These are phyloP conservation scores for Apolygus lucorum DNA, from an alignment of 1,140 invertebrate genomes.

Conservation along the genomic window DNA sequence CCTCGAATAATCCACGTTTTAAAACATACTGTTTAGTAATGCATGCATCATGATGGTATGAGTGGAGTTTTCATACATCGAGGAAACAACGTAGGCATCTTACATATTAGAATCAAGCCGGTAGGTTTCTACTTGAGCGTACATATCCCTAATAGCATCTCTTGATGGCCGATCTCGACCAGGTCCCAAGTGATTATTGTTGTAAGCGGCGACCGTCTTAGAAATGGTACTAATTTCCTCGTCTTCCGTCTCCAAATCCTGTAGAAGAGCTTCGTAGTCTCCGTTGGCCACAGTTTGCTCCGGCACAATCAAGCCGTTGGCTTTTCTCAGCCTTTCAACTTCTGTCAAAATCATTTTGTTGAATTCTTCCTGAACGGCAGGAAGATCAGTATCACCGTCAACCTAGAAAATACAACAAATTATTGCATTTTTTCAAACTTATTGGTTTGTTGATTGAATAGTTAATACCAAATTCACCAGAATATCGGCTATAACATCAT, in stretches of 20 bases:
- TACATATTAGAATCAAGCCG: constrained; percentile 33
- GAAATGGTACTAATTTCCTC: constrained; percentile 29
- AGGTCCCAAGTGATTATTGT: not conserved
- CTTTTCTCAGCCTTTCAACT: constrained; percentile 46
- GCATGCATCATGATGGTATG: too few species aligned
- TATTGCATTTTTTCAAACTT: too few species aligned
- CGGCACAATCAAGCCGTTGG: constrained; percentile 34
- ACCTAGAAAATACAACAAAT: constrained; percentile 54
- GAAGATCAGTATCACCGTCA: constrained; percentile 68
- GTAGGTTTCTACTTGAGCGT: constrained; percentile 37
- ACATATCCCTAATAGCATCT: constrained; percentile 38
- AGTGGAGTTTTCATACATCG: too few species aligned
- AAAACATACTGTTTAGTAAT: too few species aligned
- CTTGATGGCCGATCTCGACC: constrained; percentile 30
- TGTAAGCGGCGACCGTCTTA: constrained; percentile 25
- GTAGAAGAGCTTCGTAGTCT: constrained; percentile 30
- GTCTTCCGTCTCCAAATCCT: constrained; percentile 30
- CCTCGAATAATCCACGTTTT: too few species aligned
- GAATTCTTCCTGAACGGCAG: constrained; percentile 65
- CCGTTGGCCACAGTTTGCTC: constrained; percentile 25
- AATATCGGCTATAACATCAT: too few species aligned
- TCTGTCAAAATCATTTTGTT: constrained; percentile 55
- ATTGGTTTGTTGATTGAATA: too few species aligned
- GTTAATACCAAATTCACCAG: too few species aligned
- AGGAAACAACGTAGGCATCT: too few species aligned